phyloP scores from a whole-genome alignment of 1,140 invertebrate species.

The Mya arenaria region DNA sequence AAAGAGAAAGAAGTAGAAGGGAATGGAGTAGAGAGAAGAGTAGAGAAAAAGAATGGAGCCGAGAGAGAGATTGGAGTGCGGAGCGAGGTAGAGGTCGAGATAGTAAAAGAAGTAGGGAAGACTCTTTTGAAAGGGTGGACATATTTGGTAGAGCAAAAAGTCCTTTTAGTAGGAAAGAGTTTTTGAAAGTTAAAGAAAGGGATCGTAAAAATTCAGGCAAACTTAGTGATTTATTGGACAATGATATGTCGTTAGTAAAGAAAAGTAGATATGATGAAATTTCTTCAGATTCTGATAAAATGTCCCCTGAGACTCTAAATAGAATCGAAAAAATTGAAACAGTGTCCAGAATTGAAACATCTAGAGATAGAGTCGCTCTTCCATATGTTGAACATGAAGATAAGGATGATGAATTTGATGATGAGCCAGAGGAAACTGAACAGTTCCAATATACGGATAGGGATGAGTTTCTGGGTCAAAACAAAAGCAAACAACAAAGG shows the following conservation, averaged over 20 bases:
- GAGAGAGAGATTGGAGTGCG: conserved; percentile 55
- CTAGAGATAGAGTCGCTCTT: background rate
- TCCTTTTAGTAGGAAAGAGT: conserved; percentile 28
- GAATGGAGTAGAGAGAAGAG: conserved; percentile 62
- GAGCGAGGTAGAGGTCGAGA: conserved; percentile 66
- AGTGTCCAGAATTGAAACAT: conserved; percentile 63
- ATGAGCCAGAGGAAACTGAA: conserved; percentile 50
- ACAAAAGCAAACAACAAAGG: conserved; percentile 43
- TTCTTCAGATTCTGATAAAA: conserved; percentile 9
- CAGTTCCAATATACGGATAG: conserved; percentile 52
- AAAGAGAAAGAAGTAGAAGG: conserved; percentile 72
- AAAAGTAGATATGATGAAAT: conserved; percentile 42
- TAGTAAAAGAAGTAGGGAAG: conserved; percentile 58
- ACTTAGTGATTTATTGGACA: background rate
- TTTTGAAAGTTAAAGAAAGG: conserved; percentile 63
- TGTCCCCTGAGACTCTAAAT: conserved; percentile 9
- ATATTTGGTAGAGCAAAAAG: conserved; percentile 41
- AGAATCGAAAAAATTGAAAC: conserved; percentile 63
- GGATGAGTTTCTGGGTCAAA: conserved; percentile 45
- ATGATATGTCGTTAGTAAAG: conserved; percentile 2
- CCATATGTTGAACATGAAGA: conserved; percentile 27
- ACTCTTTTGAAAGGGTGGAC: conserved; percentile 41
- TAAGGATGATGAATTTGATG: conserved; percentile 48
- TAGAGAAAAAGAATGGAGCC: conserved; percentile 35
- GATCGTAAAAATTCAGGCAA: conserved; percentile 1